Percentiles rank a stretch among this genome's conserved stretches.
Evolutionary conservation across 2,797 vertebrate genomes (phyloP).

Genomic region (Centroberyx gerrardi): DNA sequence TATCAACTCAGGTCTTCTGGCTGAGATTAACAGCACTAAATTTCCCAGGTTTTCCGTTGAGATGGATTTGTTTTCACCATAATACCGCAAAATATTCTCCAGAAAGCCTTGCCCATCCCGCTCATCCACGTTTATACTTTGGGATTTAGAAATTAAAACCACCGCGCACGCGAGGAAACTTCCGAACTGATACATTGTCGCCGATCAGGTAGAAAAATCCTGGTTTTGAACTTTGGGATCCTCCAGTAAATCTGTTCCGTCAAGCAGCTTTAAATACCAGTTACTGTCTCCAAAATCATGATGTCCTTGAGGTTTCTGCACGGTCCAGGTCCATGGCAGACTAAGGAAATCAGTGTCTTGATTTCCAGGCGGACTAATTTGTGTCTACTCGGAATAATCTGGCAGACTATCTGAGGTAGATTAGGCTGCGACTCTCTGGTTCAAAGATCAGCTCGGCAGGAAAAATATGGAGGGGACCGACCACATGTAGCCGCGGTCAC

Average conservation of each 20-base stretch:
- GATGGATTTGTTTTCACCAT: slow-evolving; percentile 71
- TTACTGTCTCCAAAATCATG: slow-evolving; percentile 1
- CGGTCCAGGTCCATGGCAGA: slow-evolving; percentile 25
- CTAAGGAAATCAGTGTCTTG: neutral
- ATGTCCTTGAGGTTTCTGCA: neutral
- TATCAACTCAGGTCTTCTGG: slow-evolving; percentile 38
- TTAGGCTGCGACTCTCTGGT: slow-evolving; percentile 32
- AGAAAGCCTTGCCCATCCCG: slow-evolving; percentile 42
- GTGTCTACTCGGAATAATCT: neutral
- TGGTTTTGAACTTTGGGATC: neutral
- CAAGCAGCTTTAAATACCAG: neutral
- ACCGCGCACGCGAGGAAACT: slow-evolving; percentile 20
- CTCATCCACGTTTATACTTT: accelerated
- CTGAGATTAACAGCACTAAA: slow-evolving; percentile 71
- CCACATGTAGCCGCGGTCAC: slow-evolving; percentile 37
- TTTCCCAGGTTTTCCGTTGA: slow-evolving; percentile 61
- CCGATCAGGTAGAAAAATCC: neutral
- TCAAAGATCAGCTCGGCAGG: slow-evolving; percentile 71
- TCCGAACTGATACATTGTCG: slow-evolving; percentile 33
- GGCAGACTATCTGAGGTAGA: slow-evolving; percentile 8
- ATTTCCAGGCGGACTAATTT: neutral
- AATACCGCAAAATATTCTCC: slow-evolving; percentile 73
- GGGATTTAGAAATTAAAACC: neutral
- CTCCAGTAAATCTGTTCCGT: neutral
- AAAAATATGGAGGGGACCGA: slow-evolving; percentile 44